Evolutionary conservation across 2,113 vertebrate species (phyloP), one percentile per base, ranked within the genome.

Genomic region (Dasyprocta punctata): DNA sequence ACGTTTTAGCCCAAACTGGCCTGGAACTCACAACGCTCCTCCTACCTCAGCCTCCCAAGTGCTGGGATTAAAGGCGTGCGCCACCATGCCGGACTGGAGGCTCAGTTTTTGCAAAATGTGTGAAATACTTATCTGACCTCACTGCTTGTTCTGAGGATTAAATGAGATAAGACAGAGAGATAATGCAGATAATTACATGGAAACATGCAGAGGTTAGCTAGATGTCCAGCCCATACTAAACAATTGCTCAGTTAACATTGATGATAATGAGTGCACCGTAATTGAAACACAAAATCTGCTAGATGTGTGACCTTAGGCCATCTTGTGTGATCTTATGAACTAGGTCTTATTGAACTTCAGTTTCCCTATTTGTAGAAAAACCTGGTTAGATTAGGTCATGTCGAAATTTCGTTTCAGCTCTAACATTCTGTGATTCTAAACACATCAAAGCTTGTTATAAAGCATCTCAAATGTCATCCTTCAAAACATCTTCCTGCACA

Each of bases 391-490:
- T n/a, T 49, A 20, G 61, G 67, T 86, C 67, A 94, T 88, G 36
- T 90, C 86, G 58, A 41, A 63, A 89, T 83, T 58, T 96, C 61
- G 61, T 38, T 78, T 78, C 20, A 47, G 38, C 2, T 61, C 81
- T 82, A 92, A 94, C 30, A 38, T 52, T 92, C 90, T 80, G 7
- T 47, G 71, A 73, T 94, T 90, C 85, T 56, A 85, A 93, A 44
- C 47, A 87, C 69, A 65, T 89, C 38, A 83, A 96, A 86, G 83
- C 60, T 67, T 80, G 2, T 93, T 85, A 88, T 22, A 94, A 78
- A 90, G 77, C 58, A 75, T 83, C 92, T 95, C 90, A 91, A 89
- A 89, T 92, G 61, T 83, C 88, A 75, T 58, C 58, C 67, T 90
- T 38, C 77, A 78, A 65, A 94, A 90, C 95, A 90, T 86, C 30